Evolutionary conservation across 2,113 vertebrate species (phyloP).

Genomic region (Coptodon rendalli): DNA sequence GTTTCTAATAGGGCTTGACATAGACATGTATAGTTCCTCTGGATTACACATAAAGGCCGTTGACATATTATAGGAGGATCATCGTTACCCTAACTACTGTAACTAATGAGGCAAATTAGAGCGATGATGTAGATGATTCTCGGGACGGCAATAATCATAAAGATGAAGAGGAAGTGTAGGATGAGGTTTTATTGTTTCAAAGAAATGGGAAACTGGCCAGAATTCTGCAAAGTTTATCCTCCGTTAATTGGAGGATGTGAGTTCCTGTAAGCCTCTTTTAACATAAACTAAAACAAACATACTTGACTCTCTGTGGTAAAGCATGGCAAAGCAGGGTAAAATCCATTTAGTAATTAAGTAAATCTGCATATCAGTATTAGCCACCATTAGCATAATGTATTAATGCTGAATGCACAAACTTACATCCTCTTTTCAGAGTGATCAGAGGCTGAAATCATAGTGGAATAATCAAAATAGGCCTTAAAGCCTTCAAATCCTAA

Average conservation of each 20-base stretch:
- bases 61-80: slow-evolving; percentile 48
- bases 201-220: slow-evolving; percentile 43
- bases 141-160: slow-evolving; percentile 43
- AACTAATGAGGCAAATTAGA: slow-evolving; percentile 66
- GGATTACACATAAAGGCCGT: slow-evolving; percentile 45
- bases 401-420: slow-evolving; percentile 60
- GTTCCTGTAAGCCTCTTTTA: slow-evolving; percentile 56
- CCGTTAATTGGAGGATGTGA: slow-evolving; percentile 47
- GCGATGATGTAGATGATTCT: slow-evolving; percentile 39
- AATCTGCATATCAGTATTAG: slow-evolving; percentile 76
- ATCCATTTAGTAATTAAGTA: slow-evolving; percentile 69
- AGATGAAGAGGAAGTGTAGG: slow-evolving; percentile 33
- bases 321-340: slow-evolving; percentile 53
- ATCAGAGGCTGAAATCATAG: slow-evolving; percentile 59
- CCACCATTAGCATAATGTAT: slow-evolving; percentile 67
- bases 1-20: slow-evolving; percentile 36
- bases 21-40: neutral
- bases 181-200: slow-evolving; percentile 39
- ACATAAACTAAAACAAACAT: slow-evolving; percentile 64
- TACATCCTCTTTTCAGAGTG: slow-evolving; percentile 51
- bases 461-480: slow-evolving; percentile 70
- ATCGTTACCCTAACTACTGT: slow-evolving; percentile 55
- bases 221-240: slow-evolving; percentile 50
- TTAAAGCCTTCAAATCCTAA: slow-evolving; percentile 71
- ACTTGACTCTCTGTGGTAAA: slow-evolving; percentile 58